Evolutionary conservation across 2,888 invertebrate species (phyloP).

Genomic region (Meandrusa payeni): DNA sequence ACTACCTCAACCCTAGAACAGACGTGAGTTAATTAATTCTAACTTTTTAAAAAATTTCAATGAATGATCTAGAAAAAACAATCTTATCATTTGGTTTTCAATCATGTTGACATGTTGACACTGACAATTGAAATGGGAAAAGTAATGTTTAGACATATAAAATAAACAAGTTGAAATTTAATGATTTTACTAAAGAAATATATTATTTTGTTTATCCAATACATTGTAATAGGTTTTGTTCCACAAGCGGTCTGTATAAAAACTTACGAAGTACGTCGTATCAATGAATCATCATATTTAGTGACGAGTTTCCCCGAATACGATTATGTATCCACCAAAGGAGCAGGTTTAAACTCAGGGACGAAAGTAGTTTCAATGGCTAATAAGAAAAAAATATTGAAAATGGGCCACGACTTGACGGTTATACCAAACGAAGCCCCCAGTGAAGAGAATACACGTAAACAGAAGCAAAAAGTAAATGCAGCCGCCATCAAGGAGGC

Average conservation of each 20-base stretch:
- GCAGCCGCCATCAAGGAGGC: conserved; percentile 48
- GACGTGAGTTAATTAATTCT: no score
- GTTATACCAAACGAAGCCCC: conserved; percentile 30
- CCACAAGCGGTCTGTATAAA: conserved; percentile 44
- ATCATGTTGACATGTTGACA: no score
- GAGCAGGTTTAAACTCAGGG: conserved; percentile 20
- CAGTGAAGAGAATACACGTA: conserved; percentile 37
- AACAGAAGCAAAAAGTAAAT: conserved; percentile 38
- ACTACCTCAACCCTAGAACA: no score
- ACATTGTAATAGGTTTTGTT: conserved; percentile 42
- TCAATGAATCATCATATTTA: conserved; percentile 58
- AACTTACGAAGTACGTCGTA: conserved; percentile 59
- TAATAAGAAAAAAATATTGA: conserved; percentile 29
- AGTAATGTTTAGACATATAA: conserved; percentile 11
- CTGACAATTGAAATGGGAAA: conserved; percentile 13
- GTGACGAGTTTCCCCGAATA: conserved; percentile 54
- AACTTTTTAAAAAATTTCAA: no score
- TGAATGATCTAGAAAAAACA: no score
- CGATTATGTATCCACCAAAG: conserved; percentile 35
- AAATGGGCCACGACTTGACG: neutral
- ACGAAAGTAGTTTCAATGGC: conserved; percentile 27
- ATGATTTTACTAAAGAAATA: conserved; percentile 34
- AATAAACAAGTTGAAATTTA: conserved; percentile 24
- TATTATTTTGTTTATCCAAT: conserved; percentile 46
- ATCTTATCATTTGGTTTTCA: no score